Percentiles rank a stretch among this genome's conserved stretches.
Conservation (phyloP, 2,888 invertebrate genomes). For the Polyploca ridens region DNA sequence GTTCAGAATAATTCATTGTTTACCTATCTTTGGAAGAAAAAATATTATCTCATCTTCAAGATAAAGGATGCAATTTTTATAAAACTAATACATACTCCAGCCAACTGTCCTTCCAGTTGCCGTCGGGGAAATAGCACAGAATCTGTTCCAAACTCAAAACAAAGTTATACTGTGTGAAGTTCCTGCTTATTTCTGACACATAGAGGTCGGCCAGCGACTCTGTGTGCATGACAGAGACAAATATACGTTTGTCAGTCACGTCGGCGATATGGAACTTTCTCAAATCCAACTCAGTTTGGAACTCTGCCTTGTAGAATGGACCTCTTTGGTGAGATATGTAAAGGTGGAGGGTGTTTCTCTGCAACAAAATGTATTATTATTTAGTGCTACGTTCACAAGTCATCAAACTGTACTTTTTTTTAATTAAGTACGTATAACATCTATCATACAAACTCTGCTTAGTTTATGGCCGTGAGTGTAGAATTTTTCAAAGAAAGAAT, state of each 20-base stretch:
- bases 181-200: constrained; percentile 88
- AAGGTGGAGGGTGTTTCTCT: constrained; percentile 85
- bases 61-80: no score
- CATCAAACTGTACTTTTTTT: no score
- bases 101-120: constrained; percentile 92
- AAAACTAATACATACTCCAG: constrained; percentile 86
- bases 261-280: constrained; percentile 93
- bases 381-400: not conserved
- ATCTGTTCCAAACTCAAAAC: constrained; percentile 91
- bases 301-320: constrained; percentile 89
- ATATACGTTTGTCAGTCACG: constrained; percentile 91
- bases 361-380: constrained; percentile 35
- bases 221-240: constrained; percentile 92
- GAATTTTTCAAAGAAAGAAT: no score
- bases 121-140: constrained; percentile 93
- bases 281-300: constrained; percentile 87
- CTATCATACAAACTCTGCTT: no score
- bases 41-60: no score
- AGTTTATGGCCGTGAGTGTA: no score
- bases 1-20: constrained; percentile 15
- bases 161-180: constrained; percentile 88
- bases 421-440: no score
- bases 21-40: no score
- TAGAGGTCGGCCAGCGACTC: constrained; percentile 91
- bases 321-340: constrained; percentile 91